Conservation (phyloP, 30 jellyfish, hydroid and myxozoan genomes). For the Hydra vulgaris region DNA sequence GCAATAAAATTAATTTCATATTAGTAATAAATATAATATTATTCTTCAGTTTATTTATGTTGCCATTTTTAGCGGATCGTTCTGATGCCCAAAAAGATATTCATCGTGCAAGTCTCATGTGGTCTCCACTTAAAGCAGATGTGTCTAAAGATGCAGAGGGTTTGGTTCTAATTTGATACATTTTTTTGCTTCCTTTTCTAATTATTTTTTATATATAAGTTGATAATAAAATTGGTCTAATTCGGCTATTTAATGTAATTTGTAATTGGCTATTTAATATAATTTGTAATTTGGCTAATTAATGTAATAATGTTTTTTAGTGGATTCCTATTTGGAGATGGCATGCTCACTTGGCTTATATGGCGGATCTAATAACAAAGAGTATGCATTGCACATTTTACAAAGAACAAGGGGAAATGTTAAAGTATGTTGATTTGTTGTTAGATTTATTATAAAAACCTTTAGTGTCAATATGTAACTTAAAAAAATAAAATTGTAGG, state of each 20-base stretch:
- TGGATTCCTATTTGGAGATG: slow-evolving; percentile 75
- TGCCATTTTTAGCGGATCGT: slow-evolving; percentile 16
- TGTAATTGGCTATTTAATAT: too few relatives aligned
- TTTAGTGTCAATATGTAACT: not conserved
- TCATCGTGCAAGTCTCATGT: slow-evolving; percentile 90
- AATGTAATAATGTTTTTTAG: slow-evolving; percentile 12
- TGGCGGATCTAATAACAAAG: slow-evolving; percentile 89
- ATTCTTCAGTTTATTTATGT: too few relatives aligned
- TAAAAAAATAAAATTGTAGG: slow-evolving; percentile 45
- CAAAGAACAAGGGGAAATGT: slow-evolving; percentile 94
- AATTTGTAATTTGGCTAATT: not conserved
- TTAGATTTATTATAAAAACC: not conserved
- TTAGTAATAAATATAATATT: too few relatives aligned
- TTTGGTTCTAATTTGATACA: slow-evolving; percentile 14
- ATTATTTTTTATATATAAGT: not conserved
- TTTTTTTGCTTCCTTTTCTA: not conserved
- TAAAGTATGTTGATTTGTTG: slow-evolving; percentile 37
- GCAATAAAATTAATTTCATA: too few relatives aligned
- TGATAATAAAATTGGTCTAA: too few relatives aligned
- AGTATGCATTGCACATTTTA: slow-evolving; percentile 80
- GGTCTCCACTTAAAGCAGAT: slow-evolving; percentile 96
- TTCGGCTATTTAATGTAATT: too few relatives aligned
- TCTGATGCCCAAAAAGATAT: slow-evolving; percentile 69
- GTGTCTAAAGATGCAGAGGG: slow-evolving; percentile 63
- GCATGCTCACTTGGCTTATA: slow-evolving; percentile 71